Evolutionary conservation across 2,888 invertebrate genomes (phyloP), one percentile per base, ranked within the genome.

Genomic region (Agrochola lychnidis): DNA sequence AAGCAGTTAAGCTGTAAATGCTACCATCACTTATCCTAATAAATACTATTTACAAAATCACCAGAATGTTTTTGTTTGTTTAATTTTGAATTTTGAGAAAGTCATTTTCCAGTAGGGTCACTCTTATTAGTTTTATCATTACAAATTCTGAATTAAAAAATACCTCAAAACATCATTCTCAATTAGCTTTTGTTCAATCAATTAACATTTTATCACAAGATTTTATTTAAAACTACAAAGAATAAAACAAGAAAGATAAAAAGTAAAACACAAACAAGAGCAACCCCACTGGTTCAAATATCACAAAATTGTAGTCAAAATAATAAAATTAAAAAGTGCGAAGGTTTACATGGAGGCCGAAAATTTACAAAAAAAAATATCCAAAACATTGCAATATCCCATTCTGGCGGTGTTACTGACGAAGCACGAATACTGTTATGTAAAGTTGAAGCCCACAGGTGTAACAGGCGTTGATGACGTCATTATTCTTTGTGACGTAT

Each of bases 1-100:
- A 96, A 95, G 96, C 95, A 94, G 91, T 94, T 94, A 96, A 94
- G 95, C 94, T 90, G 90, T 95, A 95, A 95, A 95, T 94, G 94
- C 96, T 96, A 96, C 91, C 92, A 91, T 95, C 92, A 94, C 95
- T 96, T 94, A 96, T 89, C 90, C 96, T 96, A 96, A 96, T 96
- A 96, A 96, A 96, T 96, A 96, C 94, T 96, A 96, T 96, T 93
- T 96, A 96, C 96, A 96, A 94, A 86, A 94, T 95, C 95, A 95
- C 96, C 96, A 96, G 96, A 96, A 96, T 94, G 94, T 92, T 91
- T 87, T 86, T 83, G 83, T 85, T 76, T 84, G 72, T 83, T 76
- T 79, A 87, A 85, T 83, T 84, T 83, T 70, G 82, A 88, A 87
- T 89, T 87, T 86, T 45, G 71, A 79, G 82, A 72, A 85, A 68